Evolutionary conservation across 2,113 vertebrate genomes (phyloP), one percentile per base, ranked within the genome.

Genomic region (Tamias sibiricus): DNA sequence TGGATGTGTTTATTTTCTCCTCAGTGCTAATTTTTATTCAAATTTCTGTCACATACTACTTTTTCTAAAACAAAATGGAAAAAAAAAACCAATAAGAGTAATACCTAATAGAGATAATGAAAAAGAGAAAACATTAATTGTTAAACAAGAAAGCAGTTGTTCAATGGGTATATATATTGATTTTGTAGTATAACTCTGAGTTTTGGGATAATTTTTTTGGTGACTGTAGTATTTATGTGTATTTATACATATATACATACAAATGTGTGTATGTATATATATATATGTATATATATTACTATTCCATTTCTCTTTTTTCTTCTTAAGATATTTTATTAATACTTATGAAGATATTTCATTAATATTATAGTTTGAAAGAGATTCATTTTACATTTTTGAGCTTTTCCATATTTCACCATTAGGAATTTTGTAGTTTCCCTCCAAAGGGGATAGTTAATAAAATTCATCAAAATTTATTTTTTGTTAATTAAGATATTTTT

Each of bases 381-480:
- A 52, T 71, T 94, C 6, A 40, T 84, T 96, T 93, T 69, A 57
- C 87, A 26, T 28, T 84, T 94, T 95, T 77, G n/a, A 90, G 40
- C 16, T 94, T 89, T 87, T 69, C 47, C 4, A 8, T 40, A 68
- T 85, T 94, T 96, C 14, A 52, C 40, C 10, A 74, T 91, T 94
- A 81, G 62, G 64, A 92, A 72, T 83, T 89, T 93, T 94, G 40
- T 84, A 26, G 59, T 88, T 95, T 96, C 90, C 57, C 42, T 92
- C 35, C 40, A 85, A 87, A 37, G 37, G 14, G 75, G 28, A 89
- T 30, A 52, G 71, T 94, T 95, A 92, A 57, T 85, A 24, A 82
- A 91, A 91, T 90, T 95, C 47, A 77, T 82, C 79, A 91, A 82
- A 82, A 62, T n/a, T 95, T 80, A 32, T 84, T 86, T 97, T 91